Evolutionary conservation across 2,888 invertebrate species (phyloP).

Genomic region (Cheilosia soror): DNA sequence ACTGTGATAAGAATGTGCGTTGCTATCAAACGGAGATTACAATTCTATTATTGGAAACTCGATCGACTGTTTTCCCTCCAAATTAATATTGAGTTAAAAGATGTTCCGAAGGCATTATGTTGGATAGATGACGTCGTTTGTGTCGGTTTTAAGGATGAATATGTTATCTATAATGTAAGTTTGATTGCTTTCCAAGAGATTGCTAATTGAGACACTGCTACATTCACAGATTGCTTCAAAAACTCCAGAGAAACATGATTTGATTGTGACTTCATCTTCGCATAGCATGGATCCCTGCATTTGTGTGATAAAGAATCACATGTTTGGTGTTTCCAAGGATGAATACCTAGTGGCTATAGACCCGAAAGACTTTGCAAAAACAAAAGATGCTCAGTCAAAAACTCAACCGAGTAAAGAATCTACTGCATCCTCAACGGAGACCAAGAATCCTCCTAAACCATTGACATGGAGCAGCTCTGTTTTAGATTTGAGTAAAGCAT

Average conservation of each 20-base stretch:
- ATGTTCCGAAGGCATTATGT: slow-evolving; percentile 91
- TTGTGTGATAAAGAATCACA: slow-evolving; percentile 89
- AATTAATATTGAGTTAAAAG: slow-evolving; percentile 90
- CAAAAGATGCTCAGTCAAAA: slow-evolving; percentile 76
- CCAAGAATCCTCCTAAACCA: slow-evolving; percentile 77
- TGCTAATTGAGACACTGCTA: neutral
- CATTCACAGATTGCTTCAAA: slow-evolving; percentile 79
- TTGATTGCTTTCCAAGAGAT: too few relatives aligned
- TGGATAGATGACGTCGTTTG: slow-evolving; percentile 94
- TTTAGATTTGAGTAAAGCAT: slow-evolving; percentile 79
- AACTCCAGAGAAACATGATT: slow-evolving; percentile 87
- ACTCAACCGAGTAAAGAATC: slow-evolving; percentile 69
- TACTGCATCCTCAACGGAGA: slow-evolving; percentile 72
- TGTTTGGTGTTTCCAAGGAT: slow-evolving; percentile 94
- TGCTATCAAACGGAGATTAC: slow-evolving; percentile 92
- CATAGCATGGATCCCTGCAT: slow-evolving; percentile 93
- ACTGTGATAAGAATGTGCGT: slow-evolving; percentile 94
- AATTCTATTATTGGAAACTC: slow-evolving; percentile 95
- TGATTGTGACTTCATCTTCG: slow-evolving; percentile 93
- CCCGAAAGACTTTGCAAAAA: slow-evolving; percentile 85
- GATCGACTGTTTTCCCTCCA: slow-evolving; percentile 88
- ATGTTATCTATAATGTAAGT: slow-evolving; percentile 90
- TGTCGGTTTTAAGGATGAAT: slow-evolving; percentile 94
- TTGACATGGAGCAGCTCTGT: slow-evolving; percentile 81
- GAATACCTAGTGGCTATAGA: slow-evolving; percentile 94